Conservation (phyloP, 2,113 vertebrate genomes). For the Pogona vitticeps region DNA sequence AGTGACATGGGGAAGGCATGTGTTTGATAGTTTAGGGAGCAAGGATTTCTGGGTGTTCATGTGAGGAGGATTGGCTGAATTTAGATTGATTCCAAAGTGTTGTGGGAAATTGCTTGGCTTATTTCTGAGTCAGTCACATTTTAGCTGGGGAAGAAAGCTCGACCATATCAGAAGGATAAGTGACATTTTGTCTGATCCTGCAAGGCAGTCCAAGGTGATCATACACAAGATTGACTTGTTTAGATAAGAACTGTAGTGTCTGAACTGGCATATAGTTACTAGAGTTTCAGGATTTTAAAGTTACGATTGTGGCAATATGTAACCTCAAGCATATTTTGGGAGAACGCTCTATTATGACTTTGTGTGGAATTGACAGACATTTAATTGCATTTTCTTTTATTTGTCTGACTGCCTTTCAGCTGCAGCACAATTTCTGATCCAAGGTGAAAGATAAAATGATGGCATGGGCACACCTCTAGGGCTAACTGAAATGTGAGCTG, state of each 20-base stretch:
- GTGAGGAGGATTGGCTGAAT: not conserved
- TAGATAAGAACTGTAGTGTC: not conserved
- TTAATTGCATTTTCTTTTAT: constrained; percentile 31
- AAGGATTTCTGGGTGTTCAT: not conserved
- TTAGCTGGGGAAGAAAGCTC: not conserved
- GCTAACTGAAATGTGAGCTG: constrained; percentile 24
- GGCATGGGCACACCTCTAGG: constrained; percentile 15
- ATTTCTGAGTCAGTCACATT: not conserved
- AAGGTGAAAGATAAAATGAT: constrained; percentile 23
- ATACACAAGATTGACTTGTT: not conserved
- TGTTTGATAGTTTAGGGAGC: not conserved
- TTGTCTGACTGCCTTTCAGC: constrained; percentile 23
- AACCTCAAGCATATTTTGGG: not conserved
- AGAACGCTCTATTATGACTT: not conserved
- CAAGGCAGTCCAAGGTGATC: not conserved
- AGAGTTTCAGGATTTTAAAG: not conserved
- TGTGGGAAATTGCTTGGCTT: not conserved
- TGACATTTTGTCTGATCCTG: not conserved
- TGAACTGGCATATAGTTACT: constrained; percentile 3
- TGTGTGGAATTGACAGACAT: not conserved
- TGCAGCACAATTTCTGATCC: constrained; percentile 21
- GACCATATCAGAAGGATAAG: no score
- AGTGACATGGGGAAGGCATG: not conserved
- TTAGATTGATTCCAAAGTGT: not conserved
- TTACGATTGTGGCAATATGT: not conserved